Base-by-base conservation (phyloP, 2,113 vertebrate genomes). In the Diadophis punctatus region DNA sequence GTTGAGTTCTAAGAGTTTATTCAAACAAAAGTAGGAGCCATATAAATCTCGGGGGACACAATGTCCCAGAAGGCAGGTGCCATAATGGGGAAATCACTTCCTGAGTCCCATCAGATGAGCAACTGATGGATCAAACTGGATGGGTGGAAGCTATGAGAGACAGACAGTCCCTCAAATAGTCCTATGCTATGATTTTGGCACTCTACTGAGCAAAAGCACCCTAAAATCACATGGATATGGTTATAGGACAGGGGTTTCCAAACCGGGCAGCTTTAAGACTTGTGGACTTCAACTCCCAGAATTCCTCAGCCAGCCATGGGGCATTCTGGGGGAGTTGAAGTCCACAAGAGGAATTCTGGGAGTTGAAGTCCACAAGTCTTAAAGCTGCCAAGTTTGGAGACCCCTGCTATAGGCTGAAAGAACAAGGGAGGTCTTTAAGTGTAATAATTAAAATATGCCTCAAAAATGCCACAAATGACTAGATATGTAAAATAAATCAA, bases 401-500 rank as follows among this genome's bases (percentile, higher is more conserved):
- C 58, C 27, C 27, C 27, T n/a, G 4, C 18, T 22, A 20, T 80
- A 39, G 34, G 68, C 68, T 80, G 18, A 39, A 80, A 80, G 34
- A 80, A 39, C 68, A 39, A 80, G 34, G 46, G 11, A 86, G 30
- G 25, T 27, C 46, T 48, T 49, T 48, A 30, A 30, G 4, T 27
- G 12, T 49, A 14, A 46, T 86, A 12, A 86, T 27, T 86, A 43
- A 97, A 96, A 96, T 97, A 97, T 95, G 95, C 95, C 95, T 96
- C 91, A 93, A 96, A 96, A 94, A 97, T 95, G 95, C 93, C 93
- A 93, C 93, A 94, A 95, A 93, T 94, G 90, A 91, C 92, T 94
- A 94, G 93, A 95, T 93, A 94, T 52, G 93, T 52, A 94, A 89
- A 95, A 94, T 93, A 25, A 34, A 58, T 87, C 90, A 90, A 94